Base-by-base conservation (phyloP, 2,888 invertebrate genomes). In the Cephus sareptanus region DNA sequence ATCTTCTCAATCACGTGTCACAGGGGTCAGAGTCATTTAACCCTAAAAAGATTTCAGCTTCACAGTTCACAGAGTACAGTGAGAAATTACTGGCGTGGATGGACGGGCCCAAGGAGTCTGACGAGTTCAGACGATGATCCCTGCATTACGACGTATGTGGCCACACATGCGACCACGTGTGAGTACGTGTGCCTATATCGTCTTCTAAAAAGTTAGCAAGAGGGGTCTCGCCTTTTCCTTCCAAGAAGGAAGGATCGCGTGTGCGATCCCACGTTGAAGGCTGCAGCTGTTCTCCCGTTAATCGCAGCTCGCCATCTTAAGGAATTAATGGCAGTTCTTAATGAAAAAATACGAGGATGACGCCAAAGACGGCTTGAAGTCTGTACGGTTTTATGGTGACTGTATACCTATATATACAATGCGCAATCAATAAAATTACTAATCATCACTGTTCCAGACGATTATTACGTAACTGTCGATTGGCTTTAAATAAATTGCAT, bases 271-370 rank as follows among this genome's bases (percentile, higher is more conserved):
- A 30, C 69, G 69, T 76, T 74, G 76, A 79, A 79, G 79, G 71
- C 31, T 34, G 71, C 71, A 79, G 80, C 69, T 77, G 78, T 75
- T 76, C 75, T 76, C 76, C 75, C 75, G 56, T 34, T 79, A 34
- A 75, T 79, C 71, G 69, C 23, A 71, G 56, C 33, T 81, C 79
- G 75, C 75, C 81, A 80, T 81, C 81, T 77, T 78, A 31, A 75
- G 76, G 75, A 81, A 82, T 82, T 82, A 80, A 82, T 76, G 80
- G 79, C 78, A 69, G 75, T 81, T 37, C 73, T 80, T 80, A 79
- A 80, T 79, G 75, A 78, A 74, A 79, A 76, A 74, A 77, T 34
- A 31, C 71, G 31, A 23, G 2, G 56, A 56, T 23, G 56, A 56
- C 56, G 56, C 56, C 56, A 15, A 56, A 56, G 56, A 56, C 15